Conservation (phyloP, 2,888 invertebrate genomes). For the Arrhopalites spinosus region DNA sequence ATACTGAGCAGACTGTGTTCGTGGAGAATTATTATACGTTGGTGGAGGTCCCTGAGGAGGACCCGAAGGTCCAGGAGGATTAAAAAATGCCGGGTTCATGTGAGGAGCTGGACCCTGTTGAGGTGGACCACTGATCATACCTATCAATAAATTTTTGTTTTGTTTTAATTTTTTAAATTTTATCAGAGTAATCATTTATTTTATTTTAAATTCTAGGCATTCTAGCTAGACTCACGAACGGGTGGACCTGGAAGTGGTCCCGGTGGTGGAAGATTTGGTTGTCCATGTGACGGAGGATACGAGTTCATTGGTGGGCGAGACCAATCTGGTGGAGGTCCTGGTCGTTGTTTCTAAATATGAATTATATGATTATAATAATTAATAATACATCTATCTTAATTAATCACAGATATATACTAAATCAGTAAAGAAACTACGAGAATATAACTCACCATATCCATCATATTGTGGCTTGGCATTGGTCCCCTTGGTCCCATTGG, state of each 20-base stretch:
- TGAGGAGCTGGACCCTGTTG: conserved; percentile 33
- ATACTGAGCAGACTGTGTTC: conserved; percentile 50
- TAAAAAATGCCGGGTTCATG: conserved; percentile 83
- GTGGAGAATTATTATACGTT: conserved; percentile 55
- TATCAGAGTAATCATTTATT: no score
- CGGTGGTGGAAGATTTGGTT: conserved; percentile 66
- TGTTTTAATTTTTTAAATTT: no score
- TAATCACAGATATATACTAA: no score
- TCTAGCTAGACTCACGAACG: no score
- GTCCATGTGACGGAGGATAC: conserved; percentile 62
- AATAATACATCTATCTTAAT: no score
- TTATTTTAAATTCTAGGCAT: no score
- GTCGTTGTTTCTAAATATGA: no score
- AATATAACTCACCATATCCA: conserved; percentile 49
- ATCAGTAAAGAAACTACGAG: no score
- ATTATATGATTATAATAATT: no score
- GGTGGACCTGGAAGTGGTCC: conserved; percentile 63
- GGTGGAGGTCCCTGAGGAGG: conserved; percentile 61
- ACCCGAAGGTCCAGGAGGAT: conserved; percentile 70
- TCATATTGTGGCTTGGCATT: conserved; percentile 53
- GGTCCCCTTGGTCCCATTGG: conserved; percentile 57
- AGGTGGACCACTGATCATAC: conserved; percentile 59
- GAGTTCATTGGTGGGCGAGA: conserved; percentile 67
- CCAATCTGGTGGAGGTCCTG: conserved; percentile 72
- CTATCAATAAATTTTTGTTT: no score